Evolutionary conservation across 2,888 invertebrate species (phyloP).

Genomic region (Elegia similella): DNA sequence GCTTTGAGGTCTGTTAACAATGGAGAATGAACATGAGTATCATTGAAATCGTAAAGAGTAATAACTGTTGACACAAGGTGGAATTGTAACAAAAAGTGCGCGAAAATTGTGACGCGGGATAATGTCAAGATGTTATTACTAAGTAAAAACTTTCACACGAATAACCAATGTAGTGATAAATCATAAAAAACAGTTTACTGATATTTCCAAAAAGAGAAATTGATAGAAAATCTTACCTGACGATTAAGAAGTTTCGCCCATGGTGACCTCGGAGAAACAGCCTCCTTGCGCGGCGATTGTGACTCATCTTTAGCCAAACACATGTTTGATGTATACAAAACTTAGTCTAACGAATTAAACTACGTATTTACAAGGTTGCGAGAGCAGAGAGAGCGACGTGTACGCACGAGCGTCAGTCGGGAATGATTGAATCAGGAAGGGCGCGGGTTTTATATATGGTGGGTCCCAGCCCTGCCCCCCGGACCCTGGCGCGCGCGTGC

Average conservation of each 20-base stretch:
- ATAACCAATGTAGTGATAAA: neutral
- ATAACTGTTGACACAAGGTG: neutral
- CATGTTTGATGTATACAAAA: conserved; percentile 59
- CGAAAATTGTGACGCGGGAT: no score
- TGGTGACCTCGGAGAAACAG: conserved; percentile 74
- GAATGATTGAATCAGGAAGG: conserved; percentile 76
- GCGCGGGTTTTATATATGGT: conserved; percentile 64
- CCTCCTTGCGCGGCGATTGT: conserved; percentile 69
- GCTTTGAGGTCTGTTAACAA: conserved; percentile 79
- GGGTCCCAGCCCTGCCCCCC: conserved; percentile 44
- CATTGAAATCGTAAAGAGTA: neutral
- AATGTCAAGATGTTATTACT: no score
- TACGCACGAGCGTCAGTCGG: conserved; percentile 65
- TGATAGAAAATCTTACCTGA: conserved; percentile 68
- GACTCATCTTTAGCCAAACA: conserved; percentile 78
- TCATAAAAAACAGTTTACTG: neutral
- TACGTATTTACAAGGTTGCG: conserved; percentile 71
- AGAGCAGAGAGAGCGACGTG: conserved; percentile 54
- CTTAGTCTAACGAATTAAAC: conserved; percentile 59
- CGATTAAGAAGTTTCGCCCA: conserved; percentile 80
- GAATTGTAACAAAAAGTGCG: no score
- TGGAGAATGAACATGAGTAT: conserved; percentile 35
- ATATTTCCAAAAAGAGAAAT: neutral
- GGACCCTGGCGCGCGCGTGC: conserved; percentile 40
- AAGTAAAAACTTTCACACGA: neutral